These are phyloP conservation scores for Dipodomys spectabilis DNA, from an alignment of 2,113 vertebrate species.

Conservation along the genomic window DNA sequence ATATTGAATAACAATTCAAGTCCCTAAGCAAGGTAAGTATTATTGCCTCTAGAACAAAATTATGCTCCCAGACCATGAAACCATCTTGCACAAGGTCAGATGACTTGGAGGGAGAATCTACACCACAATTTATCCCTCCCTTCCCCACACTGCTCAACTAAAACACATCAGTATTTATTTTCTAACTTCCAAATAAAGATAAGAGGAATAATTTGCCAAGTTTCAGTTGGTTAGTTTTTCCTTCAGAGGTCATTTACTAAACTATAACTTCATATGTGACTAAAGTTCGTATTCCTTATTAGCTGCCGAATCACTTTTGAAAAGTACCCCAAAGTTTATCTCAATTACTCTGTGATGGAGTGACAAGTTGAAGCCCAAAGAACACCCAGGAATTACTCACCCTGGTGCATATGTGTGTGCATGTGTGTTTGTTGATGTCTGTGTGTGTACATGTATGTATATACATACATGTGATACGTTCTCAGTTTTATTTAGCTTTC, in stretches of 20 bases:
- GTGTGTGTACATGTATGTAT: neutral
- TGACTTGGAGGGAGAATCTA: constrained; percentile 38
- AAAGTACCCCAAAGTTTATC: constrained; percentile 38
- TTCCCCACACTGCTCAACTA: neutral
- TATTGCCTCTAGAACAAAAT: constrained; percentile 6
- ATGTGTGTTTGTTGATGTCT: neutral
- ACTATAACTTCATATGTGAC: neutral
- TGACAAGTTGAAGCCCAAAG: neutral
- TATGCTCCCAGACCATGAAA: neutral
- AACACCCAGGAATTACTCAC: neutral
- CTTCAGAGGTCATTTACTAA: constrained; percentile 55
- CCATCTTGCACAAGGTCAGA: constrained; percentile 44
- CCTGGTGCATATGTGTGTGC: neutral
- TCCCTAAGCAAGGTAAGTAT: neutral
- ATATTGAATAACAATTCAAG: constrained; percentile 66
- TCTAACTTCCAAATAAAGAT: constrained; percentile 60
- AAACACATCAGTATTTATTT: neutral
- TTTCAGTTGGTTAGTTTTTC: constrained; percentile 26
- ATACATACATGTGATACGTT: neutral
- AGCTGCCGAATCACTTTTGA: constrained; percentile 36
- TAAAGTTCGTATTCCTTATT: neutral
- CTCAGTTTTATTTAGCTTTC: constrained; percentile 16
- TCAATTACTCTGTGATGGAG: neutral
- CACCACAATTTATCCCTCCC: constrained; percentile 32
- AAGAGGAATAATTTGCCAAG: constrained; percentile 49